A percentile compares a stretch with the other conserved stretches of the same genome.
phyloP scores from a whole-genome alignment of 2,113 vertebrate genomes.

The Phaethon lepturus region DNA sequence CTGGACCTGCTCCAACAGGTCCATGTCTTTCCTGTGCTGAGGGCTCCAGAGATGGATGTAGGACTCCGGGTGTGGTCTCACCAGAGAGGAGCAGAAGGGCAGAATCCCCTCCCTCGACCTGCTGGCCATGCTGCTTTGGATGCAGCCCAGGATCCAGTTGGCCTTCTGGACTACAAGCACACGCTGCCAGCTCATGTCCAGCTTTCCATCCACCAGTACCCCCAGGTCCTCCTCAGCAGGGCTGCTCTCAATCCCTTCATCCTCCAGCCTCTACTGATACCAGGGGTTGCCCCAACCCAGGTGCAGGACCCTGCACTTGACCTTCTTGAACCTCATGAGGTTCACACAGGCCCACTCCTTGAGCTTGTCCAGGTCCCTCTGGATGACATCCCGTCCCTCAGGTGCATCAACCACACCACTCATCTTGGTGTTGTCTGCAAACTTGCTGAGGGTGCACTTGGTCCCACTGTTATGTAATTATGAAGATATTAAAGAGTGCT shows the following conservation, averaged over 20 bases:
- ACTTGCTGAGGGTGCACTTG: no score
- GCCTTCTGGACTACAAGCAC: neutral
- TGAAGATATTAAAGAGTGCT: neutral
- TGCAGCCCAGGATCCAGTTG: neutral
- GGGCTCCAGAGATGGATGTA: neutral
- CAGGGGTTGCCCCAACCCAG: neutral
- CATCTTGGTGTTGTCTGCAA: no score
- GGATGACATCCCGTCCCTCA: no score
- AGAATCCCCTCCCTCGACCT: neutral
- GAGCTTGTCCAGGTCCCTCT: no score
- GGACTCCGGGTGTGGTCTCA: neutral
- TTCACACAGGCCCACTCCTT: neutral
- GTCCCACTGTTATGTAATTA: neutral
- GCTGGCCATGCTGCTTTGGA: neutral
- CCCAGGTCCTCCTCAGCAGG: neutral
- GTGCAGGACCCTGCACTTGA: neutral
- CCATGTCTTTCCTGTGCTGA: neutral
- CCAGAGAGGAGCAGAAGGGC: neutral
- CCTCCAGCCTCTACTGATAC: neutral
- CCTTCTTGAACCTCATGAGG: neutral
- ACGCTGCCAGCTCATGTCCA: neutral
- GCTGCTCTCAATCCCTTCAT: neutral
- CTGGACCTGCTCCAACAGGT: neutral
- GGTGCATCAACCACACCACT: no score
- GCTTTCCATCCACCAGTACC: neutral